Evolutionary conservation across 2,113 vertebrate species (phyloP), one percentile per base, ranked within the genome.

Genomic region (Elanoides forficatus): DNA sequence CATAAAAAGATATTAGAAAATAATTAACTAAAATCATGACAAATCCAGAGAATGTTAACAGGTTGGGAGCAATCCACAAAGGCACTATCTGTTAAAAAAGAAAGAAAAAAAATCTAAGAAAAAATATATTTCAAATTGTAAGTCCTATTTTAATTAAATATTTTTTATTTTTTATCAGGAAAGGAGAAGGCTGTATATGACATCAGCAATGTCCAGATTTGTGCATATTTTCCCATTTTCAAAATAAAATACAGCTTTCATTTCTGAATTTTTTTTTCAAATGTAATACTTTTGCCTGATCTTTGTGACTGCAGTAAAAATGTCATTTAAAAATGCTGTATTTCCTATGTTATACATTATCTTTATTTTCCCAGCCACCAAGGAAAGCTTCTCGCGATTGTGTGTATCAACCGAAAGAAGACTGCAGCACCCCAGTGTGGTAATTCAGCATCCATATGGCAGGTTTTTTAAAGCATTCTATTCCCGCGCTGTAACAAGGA

Each of bases 41-140:
- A 97, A 98, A 98, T 97, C 97, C 97, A 96, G 94, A 96, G 87
- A 98, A 98, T 5, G 95, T 98, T 96, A 98, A 94, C 48, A 98
- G 60, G 74, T 97, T 98, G 86, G 96, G 98, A 86, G 97, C 98
- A 94, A 98, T 97, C 97, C 98, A 98, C 86, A 98, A 88, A 83
- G 98, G 97, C 65, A 98, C 97, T 86, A 97, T 78, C 97, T 98
- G 95, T 91, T 95, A 90, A 88, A 93, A 93, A 90, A 83, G 8
- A 13, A 91, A 84, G 47, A 30, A 19, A 79, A 79, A 48, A 45
- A 29, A 18, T 26, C 4, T 50, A 73, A 92, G 26, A 67, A 75
- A 84, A 88, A 89, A 1, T 32, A 1, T 45, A 73, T 80, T 94
- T 96, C n/a, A 67, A 55, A 73, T 40, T 66, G 7, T 47, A 66